Evolutionary conservation across 2,113 vertebrate genomes (phyloP).

Genomic region (Setophaga coronata): DNA sequence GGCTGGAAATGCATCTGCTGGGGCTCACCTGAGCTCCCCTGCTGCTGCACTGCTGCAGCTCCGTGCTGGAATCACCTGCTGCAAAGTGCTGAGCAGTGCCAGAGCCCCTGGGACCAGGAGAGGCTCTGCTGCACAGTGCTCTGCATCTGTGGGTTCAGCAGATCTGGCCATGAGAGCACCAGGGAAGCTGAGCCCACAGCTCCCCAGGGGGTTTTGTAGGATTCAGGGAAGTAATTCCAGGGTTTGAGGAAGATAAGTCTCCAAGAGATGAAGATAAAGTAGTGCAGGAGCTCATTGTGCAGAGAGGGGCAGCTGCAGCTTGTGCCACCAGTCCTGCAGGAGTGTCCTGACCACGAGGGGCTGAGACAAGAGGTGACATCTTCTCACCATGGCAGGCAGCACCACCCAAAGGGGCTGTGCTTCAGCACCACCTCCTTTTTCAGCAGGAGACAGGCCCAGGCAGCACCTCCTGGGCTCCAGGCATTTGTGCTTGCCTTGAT

Average conservation of each 20-base stretch:
- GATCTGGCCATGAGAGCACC: not conserved
- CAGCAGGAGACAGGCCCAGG: not conserved
- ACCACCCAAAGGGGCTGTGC: not conserved
- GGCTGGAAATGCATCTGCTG: not conserved
- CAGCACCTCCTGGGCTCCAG: accelerated
- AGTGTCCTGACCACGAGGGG: accelerated
- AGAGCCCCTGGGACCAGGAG: not conserved
- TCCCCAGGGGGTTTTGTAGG: not conserved
- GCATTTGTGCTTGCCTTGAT: not conserved
- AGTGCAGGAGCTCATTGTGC: not conserved
- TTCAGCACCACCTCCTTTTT: accelerated
- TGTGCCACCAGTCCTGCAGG: not conserved
- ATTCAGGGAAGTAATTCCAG: not conserved
- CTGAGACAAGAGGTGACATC: not conserved
- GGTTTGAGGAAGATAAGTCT: not conserved
- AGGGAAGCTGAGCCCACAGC: not conserved
- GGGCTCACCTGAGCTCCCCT: not conserved
- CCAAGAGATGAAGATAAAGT: not conserved
- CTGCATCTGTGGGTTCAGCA: not conserved
- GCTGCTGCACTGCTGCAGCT: not conserved
- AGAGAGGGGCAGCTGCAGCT: not conserved
- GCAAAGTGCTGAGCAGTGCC: not conserved
- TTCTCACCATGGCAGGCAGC: not conserved
- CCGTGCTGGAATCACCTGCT: accelerated
- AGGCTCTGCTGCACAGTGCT: accelerated